These are phyloP conservation scores for Scopus umbretta DNA, from an alignment of 2,113 vertebrate genomes.

Conservation along the genomic window DNA sequence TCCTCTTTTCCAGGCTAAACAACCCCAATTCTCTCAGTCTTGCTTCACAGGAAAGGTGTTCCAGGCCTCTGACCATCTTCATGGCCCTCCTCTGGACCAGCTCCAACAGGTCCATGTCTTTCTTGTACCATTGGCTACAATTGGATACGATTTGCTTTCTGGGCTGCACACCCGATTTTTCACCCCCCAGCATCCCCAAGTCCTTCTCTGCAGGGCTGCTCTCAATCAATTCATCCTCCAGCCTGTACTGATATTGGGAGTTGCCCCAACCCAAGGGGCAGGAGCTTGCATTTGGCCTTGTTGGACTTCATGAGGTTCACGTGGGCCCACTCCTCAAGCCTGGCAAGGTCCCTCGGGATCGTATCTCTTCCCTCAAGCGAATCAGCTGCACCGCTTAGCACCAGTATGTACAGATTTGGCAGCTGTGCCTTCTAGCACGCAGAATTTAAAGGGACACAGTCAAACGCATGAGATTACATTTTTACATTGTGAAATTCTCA, in stretches of 20 bases:
- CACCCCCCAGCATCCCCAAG: not conserved
- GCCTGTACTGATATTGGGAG: fast-evolving
- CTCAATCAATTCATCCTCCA: not conserved
- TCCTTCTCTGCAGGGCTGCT: not conserved
- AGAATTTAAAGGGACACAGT: constrained; percentile 52
- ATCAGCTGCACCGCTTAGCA: not conserved
- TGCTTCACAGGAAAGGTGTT: not conserved
- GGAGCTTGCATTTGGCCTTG: not conserved
- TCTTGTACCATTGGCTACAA: not conserved
- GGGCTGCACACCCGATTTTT: not conserved
- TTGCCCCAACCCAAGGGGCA: not conserved
- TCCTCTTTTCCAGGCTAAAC: not conserved
- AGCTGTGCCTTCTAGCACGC: not conserved
- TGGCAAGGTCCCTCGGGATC: not conserved
- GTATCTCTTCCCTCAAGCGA: not conserved
- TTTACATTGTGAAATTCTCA: not conserved
- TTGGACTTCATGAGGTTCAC: not conserved
- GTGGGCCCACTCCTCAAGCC: not conserved
- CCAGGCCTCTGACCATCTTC: not conserved
- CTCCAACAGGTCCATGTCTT: not conserved
- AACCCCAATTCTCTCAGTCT: not conserved
- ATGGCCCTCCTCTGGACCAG: not conserved
- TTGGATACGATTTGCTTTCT: not conserved
- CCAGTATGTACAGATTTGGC: not conserved
- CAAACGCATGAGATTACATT: not conserved